A percentile compares a stretch with the other conserved stretches of the same genome.
These are phyloP conservation scores for Apodemia zela DNA, from an alignment of 2,888 invertebrate species.

Conservation along the genomic window DNA sequence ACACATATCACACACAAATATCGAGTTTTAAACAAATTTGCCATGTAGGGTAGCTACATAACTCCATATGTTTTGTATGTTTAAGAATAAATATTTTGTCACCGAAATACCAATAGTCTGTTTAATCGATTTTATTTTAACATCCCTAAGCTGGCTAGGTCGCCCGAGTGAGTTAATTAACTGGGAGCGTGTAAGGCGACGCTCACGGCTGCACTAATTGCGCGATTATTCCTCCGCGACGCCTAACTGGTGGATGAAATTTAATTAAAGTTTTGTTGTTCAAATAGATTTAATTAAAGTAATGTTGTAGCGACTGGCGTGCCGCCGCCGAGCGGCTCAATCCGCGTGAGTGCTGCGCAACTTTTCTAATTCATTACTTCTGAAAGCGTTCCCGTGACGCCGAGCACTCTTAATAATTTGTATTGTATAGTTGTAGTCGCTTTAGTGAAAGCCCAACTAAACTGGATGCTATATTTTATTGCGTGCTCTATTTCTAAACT, in stretches of 20 bases:
- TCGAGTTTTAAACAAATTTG: too few species aligned
- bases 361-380: constrained; percentile 81
- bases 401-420: constrained; percentile 80
- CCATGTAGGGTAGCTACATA: too few species aligned
- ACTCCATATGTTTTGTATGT: too few species aligned
- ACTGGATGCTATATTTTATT: constrained; percentile 30
- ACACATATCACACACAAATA: too few species aligned
- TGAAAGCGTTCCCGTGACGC: constrained; percentile 79
- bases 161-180: constrained; percentile 79
- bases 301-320: constrained; percentile 75
- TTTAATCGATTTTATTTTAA: not conserved
- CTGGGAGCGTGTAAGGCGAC: constrained; percentile 78
- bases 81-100: too few species aligned
- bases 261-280: constrained; percentile 82
- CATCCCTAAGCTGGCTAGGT: constrained; percentile 48
- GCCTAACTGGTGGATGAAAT: constrained; percentile 81
- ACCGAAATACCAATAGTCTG: not conserved
- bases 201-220: constrained; percentile 80
- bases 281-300: constrained; percentile 83
- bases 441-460: constrained; percentile 46
- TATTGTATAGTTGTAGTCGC: constrained; percentile 72
- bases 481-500: constrained; percentile 14
- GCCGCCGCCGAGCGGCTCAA: constrained; percentile 69
- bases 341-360: constrained; percentile 79
- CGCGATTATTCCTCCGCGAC: constrained; percentile 79